Base-by-base conservation (phyloP, 2,797 vertebrate genomes). In the Chaenodraco wilsoni region DNA sequence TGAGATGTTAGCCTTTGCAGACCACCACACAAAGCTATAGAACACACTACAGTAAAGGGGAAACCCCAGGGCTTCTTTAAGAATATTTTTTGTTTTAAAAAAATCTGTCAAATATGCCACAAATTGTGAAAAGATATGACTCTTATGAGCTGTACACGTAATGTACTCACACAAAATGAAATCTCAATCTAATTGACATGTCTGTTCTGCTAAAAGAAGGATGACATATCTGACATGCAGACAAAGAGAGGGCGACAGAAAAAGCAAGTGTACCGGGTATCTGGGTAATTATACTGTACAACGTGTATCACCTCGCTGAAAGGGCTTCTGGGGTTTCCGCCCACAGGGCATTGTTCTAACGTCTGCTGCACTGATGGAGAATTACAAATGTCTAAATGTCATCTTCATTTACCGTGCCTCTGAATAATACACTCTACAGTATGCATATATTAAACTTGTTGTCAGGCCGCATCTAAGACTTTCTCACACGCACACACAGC, bases 271-370 rank as follows among this genome's bases (percentile, higher is more conserved):
- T 63, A 15, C 58, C 0, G 65, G 33, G 61, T 75, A 81, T 83
- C 70, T 80, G 40, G 33, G 72, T 74, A 63, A 87, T 88, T 88
- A 74, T 50, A 75, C 90, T 84, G 87, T 90, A 90, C 84, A 84
- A 88, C 69, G 66, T 77, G 73, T 44, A 80, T 79, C 74, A 65
- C 83, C 72, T 66, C 48, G 2, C 64, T 82, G 56, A 84, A 82
- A 79, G 79, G 72, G 79, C 87, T 79, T 89, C 76, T 83, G 80
- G 82, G 74, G 67, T 81, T 81, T 75, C 51, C 1, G 21, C 84
- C 87, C 58, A 43, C 44, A 1, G 87, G 88, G 75, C 82, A 78
- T 86, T 83, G 79, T 84, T 87, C 86, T 83, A 67, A 60, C 64
- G 43, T 83, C 76, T 75, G 56, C 17, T 69, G 76, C 64, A 27